Base-by-base conservation (phyloP, 2,113 vertebrate species). In the Irena cyanogastra region DNA sequence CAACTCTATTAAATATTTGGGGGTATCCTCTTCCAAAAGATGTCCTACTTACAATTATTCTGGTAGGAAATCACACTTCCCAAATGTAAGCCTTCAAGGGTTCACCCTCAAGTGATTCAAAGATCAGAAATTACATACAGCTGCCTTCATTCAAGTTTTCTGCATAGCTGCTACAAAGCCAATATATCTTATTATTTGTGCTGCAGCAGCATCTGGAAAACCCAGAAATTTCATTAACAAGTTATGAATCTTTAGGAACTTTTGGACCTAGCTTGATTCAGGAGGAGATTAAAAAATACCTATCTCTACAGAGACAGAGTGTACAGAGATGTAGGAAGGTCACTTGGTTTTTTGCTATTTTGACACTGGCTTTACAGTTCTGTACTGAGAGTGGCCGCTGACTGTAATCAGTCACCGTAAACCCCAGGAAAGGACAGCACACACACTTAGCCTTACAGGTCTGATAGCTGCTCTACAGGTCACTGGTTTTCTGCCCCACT, bases 271-370 rank as follows among this genome's bases (percentile, higher is more conserved):
- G 1, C 13, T 57, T 57, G n/a, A 83, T 71, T 57, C 56, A 56
- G 24, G 1, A 2, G 33, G 11, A 57, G 35, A 49, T 68, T 66
- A 20, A 41, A 69, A 68, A 47, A 44, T 45, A 50, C 4, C 15
- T 72, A 16, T 16, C 22, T 28, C 28, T 81, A 26, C 35, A 45
- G 15, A 53, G 50, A 49, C 28, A 78, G 24, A 45, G 11, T 23
- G 39, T 14, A 69, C 10, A 78, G 37, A 69, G 33, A 13, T 1
- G 0, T 20, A 56, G 27, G 19, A 2, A 3, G 6, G 1, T 56
- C 9, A 44, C 10, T n/a, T 19, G 6, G 16, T 0, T 1, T 53
- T 93, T 33, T 80, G 8, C 26, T 54, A 1, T 33, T 92, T 79
- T 71, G 13, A 30, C 33, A 21, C 15, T 37, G 47, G 8, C 6